Percentiles rank a stretch among this genome's conserved stretches.
Conservation (phyloP, 37 sponge, comb jelly and placozoan genomes). For the Oscarella lobularis region DNA sequence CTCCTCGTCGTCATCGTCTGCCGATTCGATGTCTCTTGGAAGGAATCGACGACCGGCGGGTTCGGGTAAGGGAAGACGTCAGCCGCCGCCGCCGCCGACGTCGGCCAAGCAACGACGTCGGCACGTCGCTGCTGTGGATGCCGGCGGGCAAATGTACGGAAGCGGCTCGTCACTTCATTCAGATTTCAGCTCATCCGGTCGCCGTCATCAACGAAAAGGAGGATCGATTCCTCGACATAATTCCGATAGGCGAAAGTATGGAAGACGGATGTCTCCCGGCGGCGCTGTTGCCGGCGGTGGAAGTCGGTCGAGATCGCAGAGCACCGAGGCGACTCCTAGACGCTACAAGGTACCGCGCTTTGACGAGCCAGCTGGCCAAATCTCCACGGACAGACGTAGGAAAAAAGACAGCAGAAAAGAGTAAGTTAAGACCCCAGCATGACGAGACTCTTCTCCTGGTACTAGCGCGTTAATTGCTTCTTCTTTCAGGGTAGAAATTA, state of each 20-base stretch:
- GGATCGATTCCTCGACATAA: too few species aligned
- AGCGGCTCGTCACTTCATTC: constrained; percentile 1
- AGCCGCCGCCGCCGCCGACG: neutral
- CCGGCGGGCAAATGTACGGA: neutral
- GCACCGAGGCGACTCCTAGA: neutral
- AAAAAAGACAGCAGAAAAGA: too few species aligned
- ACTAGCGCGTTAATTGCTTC: too few species aligned
- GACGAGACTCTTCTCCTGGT: too few species aligned
- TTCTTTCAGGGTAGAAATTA: too few species aligned
- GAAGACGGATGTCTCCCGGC: too few species aligned
- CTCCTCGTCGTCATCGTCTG: neutral
- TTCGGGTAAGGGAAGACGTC: neutral
- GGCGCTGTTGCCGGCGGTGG: too few species aligned
- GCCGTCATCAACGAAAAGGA: too few species aligned
- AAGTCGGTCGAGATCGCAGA: neutral
- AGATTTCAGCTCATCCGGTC: too few species aligned
- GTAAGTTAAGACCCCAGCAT: too few species aligned
- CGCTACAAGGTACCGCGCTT: neutral
- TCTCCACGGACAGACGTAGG: neutral
- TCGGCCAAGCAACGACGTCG: too few species aligned
- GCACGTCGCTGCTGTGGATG: neutral
- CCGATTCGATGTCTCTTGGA: neutral
- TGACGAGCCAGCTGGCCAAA: neutral
- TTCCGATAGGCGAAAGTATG: too few species aligned
- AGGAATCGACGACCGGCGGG: neutral